These are phyloP conservation scores for Xanthorhoe designata DNA, from an alignment of 2,888 invertebrate species.

Conservation along the genomic window DNA sequence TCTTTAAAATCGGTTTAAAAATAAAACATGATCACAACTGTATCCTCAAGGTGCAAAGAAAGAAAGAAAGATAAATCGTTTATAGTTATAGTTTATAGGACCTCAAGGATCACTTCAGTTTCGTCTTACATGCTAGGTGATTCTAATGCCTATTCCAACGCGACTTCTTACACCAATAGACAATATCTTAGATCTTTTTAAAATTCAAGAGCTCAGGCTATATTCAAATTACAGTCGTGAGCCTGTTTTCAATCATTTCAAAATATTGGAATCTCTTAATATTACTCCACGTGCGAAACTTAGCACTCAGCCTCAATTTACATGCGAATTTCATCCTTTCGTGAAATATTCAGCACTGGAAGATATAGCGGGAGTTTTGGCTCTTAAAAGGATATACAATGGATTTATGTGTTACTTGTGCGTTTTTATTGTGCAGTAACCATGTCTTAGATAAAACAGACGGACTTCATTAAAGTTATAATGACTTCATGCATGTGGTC, in stretches of 20 bases:
- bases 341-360: constrained; percentile 36
- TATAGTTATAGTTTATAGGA: no score
- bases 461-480: constrained; percentile 1
- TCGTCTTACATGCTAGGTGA: no score
- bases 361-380: constrained; percentile 27
- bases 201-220: background rate
- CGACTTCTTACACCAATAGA: no score
- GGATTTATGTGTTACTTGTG: constrained; percentile 36
- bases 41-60: no score
- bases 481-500: background rate
- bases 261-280: background rate
- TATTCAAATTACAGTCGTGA: background rate
- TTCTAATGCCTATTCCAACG: no score
- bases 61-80: no score
- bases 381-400: constrained; percentile 34
- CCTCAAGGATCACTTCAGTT: no score
- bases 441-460: constrained; percentile 7
- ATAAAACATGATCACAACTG: no score
- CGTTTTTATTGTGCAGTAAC: constrained; percentile 36
- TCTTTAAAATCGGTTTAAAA: no score
- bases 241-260: background rate
- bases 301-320: constrained; percentile 22
- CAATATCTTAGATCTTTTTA: no score
- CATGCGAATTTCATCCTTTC: constrained; percentile 27
- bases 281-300: constrained; percentile 10